These are phyloP conservation scores for Nasonia longicornis DNA, from an alignment of 1,140 invertebrate genomes.

Conservation along the genomic window DNA sequence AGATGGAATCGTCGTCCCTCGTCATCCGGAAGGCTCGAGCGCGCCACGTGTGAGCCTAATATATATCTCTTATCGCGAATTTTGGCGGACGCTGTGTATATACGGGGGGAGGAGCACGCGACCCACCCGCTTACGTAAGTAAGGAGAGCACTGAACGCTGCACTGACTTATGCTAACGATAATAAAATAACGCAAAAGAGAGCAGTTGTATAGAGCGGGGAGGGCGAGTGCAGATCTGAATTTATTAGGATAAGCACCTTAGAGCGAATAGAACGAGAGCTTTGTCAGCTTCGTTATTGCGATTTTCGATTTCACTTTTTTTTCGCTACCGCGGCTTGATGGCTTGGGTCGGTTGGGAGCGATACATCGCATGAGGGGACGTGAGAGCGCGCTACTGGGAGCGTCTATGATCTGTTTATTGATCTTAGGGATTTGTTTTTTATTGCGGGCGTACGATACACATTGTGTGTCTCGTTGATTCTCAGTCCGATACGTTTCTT, in stretches of 20 bases:
- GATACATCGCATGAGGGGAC: background rate
- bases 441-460: background rate
- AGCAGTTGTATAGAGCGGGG: background rate
- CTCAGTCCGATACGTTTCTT: no score
- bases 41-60: constrained; percentile 31
- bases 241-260: constrained; percentile 47
- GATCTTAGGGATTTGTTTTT: background rate
- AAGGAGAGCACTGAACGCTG: background rate
- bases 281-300: background rate
- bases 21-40: background rate
- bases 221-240: background rate
- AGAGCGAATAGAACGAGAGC: background rate
- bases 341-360: background rate
- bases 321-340: background rate
- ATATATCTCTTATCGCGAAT: constrained; percentile 34
- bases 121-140: no score
- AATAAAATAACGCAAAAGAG: constrained; percentile 35
- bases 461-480: no score
- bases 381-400: no score
- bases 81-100: background rate
- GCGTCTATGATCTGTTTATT: background rate
- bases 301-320: constrained; percentile 18
- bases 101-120: background rate
- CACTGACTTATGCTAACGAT: constrained; percentile 44
- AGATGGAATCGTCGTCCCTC: constrained; percentile 14